Conservation (phyloP, 64 coral and sea anemone species). For the Acropora yongei region DNA sequence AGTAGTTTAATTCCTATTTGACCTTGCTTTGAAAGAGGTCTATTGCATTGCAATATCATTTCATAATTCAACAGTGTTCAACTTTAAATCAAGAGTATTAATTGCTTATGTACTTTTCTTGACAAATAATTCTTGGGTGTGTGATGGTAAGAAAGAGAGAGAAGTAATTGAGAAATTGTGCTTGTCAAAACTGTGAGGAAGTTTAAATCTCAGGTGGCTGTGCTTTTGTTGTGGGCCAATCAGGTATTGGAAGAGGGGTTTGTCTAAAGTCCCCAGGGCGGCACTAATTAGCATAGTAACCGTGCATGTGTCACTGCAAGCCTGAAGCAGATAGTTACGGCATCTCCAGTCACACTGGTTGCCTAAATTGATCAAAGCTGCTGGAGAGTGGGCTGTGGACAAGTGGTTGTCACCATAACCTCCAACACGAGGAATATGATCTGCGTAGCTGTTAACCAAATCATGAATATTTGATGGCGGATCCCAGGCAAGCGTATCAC, state of each 20-base stretch:
- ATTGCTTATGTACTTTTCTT: no score
- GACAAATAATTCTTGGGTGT: no score
- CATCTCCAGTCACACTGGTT: conserved; percentile 34
- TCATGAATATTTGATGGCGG: conserved; percentile 17
- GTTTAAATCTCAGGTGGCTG: no score
- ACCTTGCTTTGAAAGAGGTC: no score
- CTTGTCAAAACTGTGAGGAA: no score
- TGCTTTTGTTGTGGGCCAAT: not conserved
- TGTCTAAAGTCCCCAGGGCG: conserved; percentile 11
- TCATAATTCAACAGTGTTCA: no score
- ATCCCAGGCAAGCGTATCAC: conserved; percentile 38
- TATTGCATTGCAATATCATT: no score
- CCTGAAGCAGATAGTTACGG: conserved; percentile 30
- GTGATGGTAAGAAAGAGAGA: no score
- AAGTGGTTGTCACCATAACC: conserved; percentile 14
- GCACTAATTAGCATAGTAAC: conserved; percentile 15
- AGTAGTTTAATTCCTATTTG: no score
- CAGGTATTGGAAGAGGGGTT: conserved; percentile 18
- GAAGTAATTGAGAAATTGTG: no score
- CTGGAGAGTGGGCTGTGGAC: conserved; percentile 6
- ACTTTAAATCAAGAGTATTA: no score
- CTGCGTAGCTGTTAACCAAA: conserved; percentile 18
- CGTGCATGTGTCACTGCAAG: conserved; percentile 3
- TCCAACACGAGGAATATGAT: conserved; percentile 32
- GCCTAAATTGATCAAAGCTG: not conserved